Percentiles rank a stretch among this genome's conserved stretches.
Conservation (phyloP, 2,888 invertebrate species). For the Himalopsyche kuldschensis region DNA sequence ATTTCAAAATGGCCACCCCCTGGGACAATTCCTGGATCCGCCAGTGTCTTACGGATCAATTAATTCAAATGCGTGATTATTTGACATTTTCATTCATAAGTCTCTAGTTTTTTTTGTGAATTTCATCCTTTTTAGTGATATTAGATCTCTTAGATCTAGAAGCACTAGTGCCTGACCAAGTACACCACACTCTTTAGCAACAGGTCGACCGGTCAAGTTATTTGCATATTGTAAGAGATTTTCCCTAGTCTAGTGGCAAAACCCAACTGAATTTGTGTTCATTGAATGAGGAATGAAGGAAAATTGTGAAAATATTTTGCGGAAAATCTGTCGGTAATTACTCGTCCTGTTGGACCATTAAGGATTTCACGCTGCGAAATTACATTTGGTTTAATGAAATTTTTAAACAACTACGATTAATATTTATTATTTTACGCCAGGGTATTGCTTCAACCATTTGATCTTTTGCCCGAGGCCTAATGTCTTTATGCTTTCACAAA, state of each 20-base stretch:
- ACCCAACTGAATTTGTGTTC: slow-evolving; percentile 14
- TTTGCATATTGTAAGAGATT: not conserved
- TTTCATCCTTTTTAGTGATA: too few relatives aligned
- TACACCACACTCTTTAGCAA: too few relatives aligned
- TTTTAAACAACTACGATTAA: not conserved
- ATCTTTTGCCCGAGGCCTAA: not conserved
- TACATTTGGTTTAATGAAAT: not conserved
- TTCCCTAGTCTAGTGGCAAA: not conserved
- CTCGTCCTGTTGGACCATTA: not conserved
- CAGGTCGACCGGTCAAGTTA: not conserved
- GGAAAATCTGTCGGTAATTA: slow-evolving; percentile 5
- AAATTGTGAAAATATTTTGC: slow-evolving; percentile 5
- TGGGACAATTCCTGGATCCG: too few relatives aligned
- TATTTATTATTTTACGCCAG: not conserved
- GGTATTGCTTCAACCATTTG: not conserved
- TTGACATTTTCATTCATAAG: too few relatives aligned
- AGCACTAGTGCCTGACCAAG: too few relatives aligned
- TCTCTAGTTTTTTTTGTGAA: too few relatives aligned
- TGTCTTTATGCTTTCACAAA: too few relatives aligned
- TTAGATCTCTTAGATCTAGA: too few relatives aligned
- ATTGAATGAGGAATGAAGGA: slow-evolving; percentile 11
- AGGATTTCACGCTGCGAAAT: not conserved
- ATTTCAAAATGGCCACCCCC: too few relatives aligned
- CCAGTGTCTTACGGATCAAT: too few relatives aligned
- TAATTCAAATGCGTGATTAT: too few relatives aligned